Evolutionary conservation across 2,113 vertebrate species (phyloP).

Genomic region (Ochotona princeps): DNA sequence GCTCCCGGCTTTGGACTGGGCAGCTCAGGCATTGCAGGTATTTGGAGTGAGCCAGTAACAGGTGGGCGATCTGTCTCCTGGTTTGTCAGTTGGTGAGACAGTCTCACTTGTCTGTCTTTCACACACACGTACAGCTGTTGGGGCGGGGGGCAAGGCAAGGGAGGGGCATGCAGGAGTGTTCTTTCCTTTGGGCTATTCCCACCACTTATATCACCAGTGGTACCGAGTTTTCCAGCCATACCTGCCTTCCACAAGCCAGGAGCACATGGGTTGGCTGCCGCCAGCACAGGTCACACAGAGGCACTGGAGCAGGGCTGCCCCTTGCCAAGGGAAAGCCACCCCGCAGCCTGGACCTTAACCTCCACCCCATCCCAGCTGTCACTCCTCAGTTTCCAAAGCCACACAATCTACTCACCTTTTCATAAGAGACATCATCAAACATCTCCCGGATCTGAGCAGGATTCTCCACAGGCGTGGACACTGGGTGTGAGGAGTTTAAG

Average conservation of each 20-base stretch:
- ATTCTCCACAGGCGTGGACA: constrained; percentile 92
- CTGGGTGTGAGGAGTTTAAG: constrained; percentile 93
- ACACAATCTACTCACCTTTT: constrained; percentile 87
- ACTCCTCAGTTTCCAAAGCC: not conserved
- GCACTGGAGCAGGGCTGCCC: not conserved
- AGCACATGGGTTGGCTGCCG: not conserved
- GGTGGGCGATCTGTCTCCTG: too few relatives aligned
- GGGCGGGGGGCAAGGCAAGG: too few relatives aligned
- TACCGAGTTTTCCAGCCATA: too few relatives aligned
- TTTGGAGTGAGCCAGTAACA: too few relatives aligned
- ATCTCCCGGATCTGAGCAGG: constrained; percentile 94
- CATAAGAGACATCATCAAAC: constrained; percentile 95
- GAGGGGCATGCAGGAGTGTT: too few relatives aligned
- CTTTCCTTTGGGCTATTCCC: too few relatives aligned
- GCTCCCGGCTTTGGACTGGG: too few relatives aligned
- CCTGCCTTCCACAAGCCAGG: not conserved
- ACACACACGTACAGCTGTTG: too few relatives aligned
- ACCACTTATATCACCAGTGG: too few relatives aligned
- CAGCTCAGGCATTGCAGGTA: too few relatives aligned
- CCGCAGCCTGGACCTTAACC: not conserved
- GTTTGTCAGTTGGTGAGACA: too few relatives aligned
- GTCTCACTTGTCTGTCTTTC: too few relatives aligned
- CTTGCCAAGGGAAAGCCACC: not conserved
- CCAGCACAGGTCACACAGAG: not conserved
- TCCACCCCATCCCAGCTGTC: not conserved